Evolutionary conservation across 2,797 vertebrate species (phyloP).

Genomic region (Rachycentron canadum): DNA sequence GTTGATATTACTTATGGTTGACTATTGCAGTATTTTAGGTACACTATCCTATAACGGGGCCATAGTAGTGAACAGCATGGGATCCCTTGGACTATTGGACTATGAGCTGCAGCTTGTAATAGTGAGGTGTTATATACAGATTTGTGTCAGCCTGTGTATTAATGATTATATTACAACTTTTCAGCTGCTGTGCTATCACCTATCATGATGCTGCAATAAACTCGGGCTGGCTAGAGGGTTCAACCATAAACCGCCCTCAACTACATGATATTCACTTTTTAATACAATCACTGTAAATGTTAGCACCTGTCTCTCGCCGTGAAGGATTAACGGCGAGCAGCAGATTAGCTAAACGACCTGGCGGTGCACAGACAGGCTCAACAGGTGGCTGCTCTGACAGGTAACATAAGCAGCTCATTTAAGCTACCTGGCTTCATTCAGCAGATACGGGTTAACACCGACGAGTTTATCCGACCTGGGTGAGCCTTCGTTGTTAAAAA

Average conservation of each 20-base stretch:
- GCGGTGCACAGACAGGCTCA: slow-evolving; percentile 40
- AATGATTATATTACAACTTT: slow-evolving; percentile 1
- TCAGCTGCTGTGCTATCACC: not conserved
- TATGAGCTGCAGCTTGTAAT: slow-evolving; percentile 24
- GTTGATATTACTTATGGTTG: not conserved
- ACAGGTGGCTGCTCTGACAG: slow-evolving; percentile 75
- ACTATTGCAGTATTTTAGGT: too few relatives aligned
- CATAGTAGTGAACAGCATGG: not conserved
- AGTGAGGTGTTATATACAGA: not conserved
- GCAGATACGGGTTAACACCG: not conserved
- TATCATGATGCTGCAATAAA: not conserved
- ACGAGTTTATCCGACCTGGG: not conserved
- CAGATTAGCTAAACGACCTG: slow-evolving; percentile 61
- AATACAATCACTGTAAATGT: not conserved
- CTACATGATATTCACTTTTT: not conserved
- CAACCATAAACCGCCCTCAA: not conserved
- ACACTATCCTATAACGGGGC: not conserved
- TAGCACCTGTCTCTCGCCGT: not conserved
- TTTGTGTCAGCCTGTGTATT: not conserved
- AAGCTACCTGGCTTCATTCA: slow-evolving; percentile 33
- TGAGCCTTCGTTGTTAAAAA: not conserved
- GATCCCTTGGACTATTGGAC: slow-evolving; percentile 8
- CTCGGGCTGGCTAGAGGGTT: not conserved
- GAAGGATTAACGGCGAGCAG: slow-evolving; percentile 38
- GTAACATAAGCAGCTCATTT: slow-evolving; percentile 48